Conservation (phyloP, 2,797 vertebrate species). For the Argya squamiceps region DNA sequence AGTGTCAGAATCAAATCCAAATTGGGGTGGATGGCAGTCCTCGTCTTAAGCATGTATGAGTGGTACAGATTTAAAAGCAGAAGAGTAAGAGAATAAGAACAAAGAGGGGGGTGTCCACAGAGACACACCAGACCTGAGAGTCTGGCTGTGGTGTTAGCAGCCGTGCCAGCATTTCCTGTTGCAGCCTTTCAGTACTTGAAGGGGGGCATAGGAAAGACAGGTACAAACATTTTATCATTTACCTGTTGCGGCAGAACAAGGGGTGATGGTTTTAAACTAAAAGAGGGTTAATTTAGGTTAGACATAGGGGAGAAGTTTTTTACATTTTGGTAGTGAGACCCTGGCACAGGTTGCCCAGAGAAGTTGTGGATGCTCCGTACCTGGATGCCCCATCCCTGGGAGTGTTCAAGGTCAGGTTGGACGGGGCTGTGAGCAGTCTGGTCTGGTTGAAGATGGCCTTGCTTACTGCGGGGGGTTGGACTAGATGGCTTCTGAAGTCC, state of each 20-base stretch:
- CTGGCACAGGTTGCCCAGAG: not conserved
- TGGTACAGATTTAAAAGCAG: not conserved
- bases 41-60: not conserved
- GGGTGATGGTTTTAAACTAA: not conserved
- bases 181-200: not conserved
- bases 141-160: not conserved
- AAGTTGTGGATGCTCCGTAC: not conserved
- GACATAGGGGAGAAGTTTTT: not conserved
- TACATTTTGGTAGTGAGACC: not conserved
- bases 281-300: not conserved
- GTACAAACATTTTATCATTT: not conserved
- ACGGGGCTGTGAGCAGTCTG: not conserved
- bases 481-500: not conserved
- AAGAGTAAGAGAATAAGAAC: not conserved
- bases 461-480: not conserved
- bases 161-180: not conserved
- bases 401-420: not conserved
- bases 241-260: not conserved
- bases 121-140: not conserved
- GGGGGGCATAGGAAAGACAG: accelerated
- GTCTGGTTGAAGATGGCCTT: not conserved
- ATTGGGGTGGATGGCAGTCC: not conserved
- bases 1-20: not conserved
- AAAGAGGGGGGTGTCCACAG: not conserved
- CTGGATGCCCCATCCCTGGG: too few species aligned